Base-by-base conservation (phyloP, 2,113 vertebrate species). In the Malaclemys terrapin region DNA sequence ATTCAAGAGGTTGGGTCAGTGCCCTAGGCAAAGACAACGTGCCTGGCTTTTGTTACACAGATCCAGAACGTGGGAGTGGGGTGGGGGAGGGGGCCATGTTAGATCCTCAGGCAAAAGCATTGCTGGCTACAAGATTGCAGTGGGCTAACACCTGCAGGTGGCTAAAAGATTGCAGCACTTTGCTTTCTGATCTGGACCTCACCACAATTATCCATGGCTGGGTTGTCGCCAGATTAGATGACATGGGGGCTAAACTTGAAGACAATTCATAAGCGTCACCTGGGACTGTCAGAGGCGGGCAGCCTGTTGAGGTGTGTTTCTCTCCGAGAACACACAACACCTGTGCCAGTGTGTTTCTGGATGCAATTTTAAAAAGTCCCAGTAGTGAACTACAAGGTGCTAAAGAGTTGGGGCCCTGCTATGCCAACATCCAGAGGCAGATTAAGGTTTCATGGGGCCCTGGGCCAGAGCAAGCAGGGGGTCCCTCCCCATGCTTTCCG, bases 291-390 rank as follows among this genome's bases (percentile, higher is more conserved):
- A 0, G 0, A 82, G 89, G 29, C 85, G 50, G 38, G 13, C 62
- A n/a, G 62, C 13, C 62, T 16, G 14, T 1, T 75, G 16, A 75
- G 38, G 5, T 75, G 50, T 1, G 80, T 79, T 59, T 52, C 62
- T 1, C 62, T 10, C 20, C 84, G 87, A 20, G 84, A 17, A 22
- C 24, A 84, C 75, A 35, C 7, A 3, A n/a, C 69, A 27, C 59
- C 78, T 53, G 59, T 56, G 17, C 31, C 59, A 0, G 0, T 8
- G 35, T 85, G 56, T 80, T 62, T 79, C 49, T 31, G n/a, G 56
- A 22, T 52, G 31, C 0, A 0, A 57, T 45, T 38, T 17, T 27
- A 84, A 76, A 42, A 45, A 42, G 11, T 42, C 10, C 9, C 38
- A 76, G 38, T 38, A 56, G 10, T 49, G 35, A 69, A 38, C 85